These are phyloP conservation scores for Eudasyphora cyanicolor DNA, from an alignment of 2,888 invertebrate genomes.

Conservation along the genomic window DNA sequence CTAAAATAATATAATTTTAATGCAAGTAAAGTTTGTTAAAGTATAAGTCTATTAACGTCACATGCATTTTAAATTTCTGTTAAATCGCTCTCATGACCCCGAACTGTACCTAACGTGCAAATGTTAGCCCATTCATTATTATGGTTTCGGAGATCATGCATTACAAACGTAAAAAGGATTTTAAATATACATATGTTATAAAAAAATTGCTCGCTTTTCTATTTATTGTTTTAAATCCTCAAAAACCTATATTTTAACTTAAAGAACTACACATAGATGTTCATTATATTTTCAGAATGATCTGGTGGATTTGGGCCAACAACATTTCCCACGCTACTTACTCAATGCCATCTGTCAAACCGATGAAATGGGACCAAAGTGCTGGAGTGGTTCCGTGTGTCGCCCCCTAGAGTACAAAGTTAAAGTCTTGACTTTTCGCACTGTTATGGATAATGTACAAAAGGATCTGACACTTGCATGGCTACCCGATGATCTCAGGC, in stretches of 20 bases:
- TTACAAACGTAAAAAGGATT: background rate
- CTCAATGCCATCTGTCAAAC: constrained; percentile 77
- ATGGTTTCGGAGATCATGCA: too few relatives aligned
- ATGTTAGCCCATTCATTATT: too few relatives aligned
- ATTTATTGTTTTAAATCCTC: too few relatives aligned
- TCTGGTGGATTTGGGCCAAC: constrained; percentile 75
- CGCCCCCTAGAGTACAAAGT: constrained; percentile 78
- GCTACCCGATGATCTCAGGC: constrained; percentile 71
- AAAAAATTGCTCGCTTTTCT: too few relatives aligned
- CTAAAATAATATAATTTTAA: too few relatives aligned
- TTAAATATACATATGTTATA: background rate
- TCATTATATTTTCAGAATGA: constrained; percentile 74
- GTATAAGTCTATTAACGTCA: too few relatives aligned
- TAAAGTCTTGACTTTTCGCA: constrained; percentile 74
- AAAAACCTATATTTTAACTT: too few relatives aligned
- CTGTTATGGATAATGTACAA: constrained; percentile 68
- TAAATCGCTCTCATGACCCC: too few relatives aligned
- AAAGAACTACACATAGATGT: background rate
- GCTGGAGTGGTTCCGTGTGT: constrained; percentile 76
- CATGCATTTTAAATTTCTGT: too few relatives aligned
- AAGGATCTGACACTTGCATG: constrained; percentile 70
- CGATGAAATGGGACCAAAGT: constrained; percentile 72
- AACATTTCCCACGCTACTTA: constrained; percentile 77
- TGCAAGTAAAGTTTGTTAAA: too few relatives aligned
- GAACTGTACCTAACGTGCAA: too few relatives aligned